Evolutionary conservation across 1,140 invertebrate genomes (phyloP).

Genomic region (Drosophila albomicans): DNA sequence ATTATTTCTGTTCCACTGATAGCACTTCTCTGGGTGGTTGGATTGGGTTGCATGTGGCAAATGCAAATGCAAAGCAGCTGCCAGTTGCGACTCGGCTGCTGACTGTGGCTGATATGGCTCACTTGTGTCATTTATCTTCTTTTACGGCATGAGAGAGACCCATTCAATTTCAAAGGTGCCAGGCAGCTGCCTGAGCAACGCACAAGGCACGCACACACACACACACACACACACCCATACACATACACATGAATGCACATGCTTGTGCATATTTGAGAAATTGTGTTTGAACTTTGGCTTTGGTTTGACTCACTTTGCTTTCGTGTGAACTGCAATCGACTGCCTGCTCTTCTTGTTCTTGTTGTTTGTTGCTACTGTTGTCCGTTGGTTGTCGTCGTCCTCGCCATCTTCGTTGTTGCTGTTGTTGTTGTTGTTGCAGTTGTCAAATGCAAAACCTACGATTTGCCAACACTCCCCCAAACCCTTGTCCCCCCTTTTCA

Average conservation of each 20-base stretch:
- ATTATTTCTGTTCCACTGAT: conserved; percentile 2
- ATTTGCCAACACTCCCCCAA: conserved; percentile 47
- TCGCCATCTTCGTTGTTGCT: background rate
- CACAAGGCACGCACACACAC: conserved; percentile 46
- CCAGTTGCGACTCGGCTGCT: conserved; percentile 41
- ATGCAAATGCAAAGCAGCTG: conserved; percentile 70
- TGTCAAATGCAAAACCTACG: conserved; percentile 60
- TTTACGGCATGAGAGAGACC: conserved; percentile 69
- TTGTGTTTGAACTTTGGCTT: conserved; percentile 82
- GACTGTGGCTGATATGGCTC: conserved; percentile 67
- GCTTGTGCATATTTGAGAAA: conserved; percentile 72
- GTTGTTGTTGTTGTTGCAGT: conserved; percentile 25
- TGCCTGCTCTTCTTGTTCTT: conserved; percentile 39
- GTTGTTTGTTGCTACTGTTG: conserved; percentile 10
- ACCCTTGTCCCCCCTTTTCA: background rate
- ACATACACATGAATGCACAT: conserved; percentile 38
- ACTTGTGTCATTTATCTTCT: conserved; percentile 82
- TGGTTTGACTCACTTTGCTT: conserved; percentile 67
- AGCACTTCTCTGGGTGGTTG: conserved; percentile 17
- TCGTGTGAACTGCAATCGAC: conserved; percentile 60
- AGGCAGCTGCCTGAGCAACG: conserved; percentile 67
- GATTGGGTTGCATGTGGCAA: conserved; percentile 46
- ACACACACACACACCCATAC: conserved; percentile 24
- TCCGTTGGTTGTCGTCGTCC: background rate
- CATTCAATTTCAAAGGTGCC: conserved; percentile 78